Base-by-base conservation (phyloP, 1,140 invertebrate genomes). In the Bombus consobrinus region DNA sequence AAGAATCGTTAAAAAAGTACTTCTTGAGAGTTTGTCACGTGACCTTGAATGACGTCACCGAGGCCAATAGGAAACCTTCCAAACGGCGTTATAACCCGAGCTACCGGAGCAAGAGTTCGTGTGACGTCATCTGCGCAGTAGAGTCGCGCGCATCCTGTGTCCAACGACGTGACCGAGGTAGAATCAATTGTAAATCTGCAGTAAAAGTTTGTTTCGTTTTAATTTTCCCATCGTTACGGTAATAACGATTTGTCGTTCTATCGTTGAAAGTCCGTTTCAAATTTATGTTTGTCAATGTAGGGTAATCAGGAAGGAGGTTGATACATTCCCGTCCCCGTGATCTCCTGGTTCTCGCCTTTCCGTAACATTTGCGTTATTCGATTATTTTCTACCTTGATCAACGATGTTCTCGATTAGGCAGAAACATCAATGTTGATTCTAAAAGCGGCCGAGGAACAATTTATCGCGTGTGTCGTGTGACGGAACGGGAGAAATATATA, bases 31-130 rank as follows among this genome's bases (percentile, higher is more conserved):
- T 77, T 89, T 82, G 83, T 90, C 75, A 85, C 75, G 83, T 90
- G 83, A 89, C 89, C 89, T 90, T 90, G 86, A 74, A 47, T 90
- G 89, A 90, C 86, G 83, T 90, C 88, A 90, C 80, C 79, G 88
- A 90, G 89, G 88, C 69, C 86, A 90, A 83, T 90, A 90, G 88
- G 76, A 88, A 90, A 89, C 80, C 86, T 90, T 86, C 84, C 83
- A 88, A 89, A 89, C 79, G 83, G 75, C 80, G 82, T 80, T 89
- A 88, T 80, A 87, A 88, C 81, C 72, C 78, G 88, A 66, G 68
- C 88, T 89, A 89, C 85, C 85, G 85, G 88, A 76, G 88, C 82
- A 87, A 85, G 69, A 87, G 88, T 77, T 77, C 57, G 41, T 85
- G 86, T 90, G 89, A 90, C 88, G 88, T 90, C 89, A 90, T 79